Evolutionary conservation across 2,888 invertebrate species (phyloP), one percentile per base, ranked within the genome.

Genomic region (Himalopsyche japonica): DNA sequence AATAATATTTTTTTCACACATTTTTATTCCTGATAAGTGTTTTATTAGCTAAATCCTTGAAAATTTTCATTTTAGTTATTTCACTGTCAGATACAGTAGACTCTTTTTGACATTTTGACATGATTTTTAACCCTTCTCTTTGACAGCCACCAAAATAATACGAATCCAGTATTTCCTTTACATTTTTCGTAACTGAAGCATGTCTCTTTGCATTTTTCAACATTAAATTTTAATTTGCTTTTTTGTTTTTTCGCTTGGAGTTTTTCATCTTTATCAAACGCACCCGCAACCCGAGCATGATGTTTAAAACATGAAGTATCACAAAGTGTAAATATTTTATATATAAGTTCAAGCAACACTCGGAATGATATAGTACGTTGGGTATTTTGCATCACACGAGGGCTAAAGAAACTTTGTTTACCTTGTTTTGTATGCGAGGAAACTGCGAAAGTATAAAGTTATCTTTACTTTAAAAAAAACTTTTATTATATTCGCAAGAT

Each of bases 201-300:
- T 70, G 70, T 49, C 79, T 80, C 84, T 86, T 86, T 86, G 83
- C 86, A 86, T 83, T 86, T 81, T 86, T 84, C 79, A 84, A 81
- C 81, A 83, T 86, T 86, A 86, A 84, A 86, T 84, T 86, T 86
- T 86, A 84, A 86, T 86, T 84, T 76, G 78, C 37, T 84, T 83
- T 80, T 47, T 78, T 78, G 77, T 84, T 82, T 85, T 83, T 79
- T 76, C 57, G 80, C 82, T 30, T 78, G 80, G 57, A 86, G 79
- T 79, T 80, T 84, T 81, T 82, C 82, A 81, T 80, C 84, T 84
- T 79, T 78, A 80, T 82, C 79, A 80, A 80, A 81, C 47, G 82
- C 27, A 48, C 64, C 84, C 80, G 79, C 57, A 78, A 79, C 48
- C 64, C 82, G 77, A 82, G 57, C 80, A 43, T 85, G 79, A 79